Evolutionary conservation across 2,113 vertebrate genomes (phyloP).

Genomic region (Clarias magur): DNA sequence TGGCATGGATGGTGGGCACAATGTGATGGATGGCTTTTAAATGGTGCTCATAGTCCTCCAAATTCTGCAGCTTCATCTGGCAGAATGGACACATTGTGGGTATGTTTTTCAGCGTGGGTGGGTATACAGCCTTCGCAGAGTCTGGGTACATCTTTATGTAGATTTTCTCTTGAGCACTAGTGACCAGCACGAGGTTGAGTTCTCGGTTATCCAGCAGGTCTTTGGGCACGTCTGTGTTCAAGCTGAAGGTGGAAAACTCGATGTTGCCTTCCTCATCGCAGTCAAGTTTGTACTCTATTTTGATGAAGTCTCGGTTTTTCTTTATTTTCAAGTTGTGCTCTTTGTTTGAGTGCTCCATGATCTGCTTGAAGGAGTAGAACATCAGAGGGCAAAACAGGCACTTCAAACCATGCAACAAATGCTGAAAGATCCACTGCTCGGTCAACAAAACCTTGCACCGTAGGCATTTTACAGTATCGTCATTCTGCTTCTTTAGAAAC

Average conservation of each 20-base stretch:
- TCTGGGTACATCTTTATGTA: constrained; percentile 80
- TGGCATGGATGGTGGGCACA: constrained; percentile 81
- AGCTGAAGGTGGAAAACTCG: constrained; percentile 78
- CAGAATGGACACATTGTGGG: constrained; percentile 81
- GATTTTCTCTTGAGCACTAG: constrained; percentile 72
- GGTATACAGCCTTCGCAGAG: constrained; percentile 49
- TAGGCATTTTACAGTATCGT: constrained; percentile 74
- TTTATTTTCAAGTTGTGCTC: constrained; percentile 74
- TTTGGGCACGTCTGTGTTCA: constrained; percentile 73
- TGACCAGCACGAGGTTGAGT: constrained; percentile 79
- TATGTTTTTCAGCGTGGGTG: constrained; percentile 41
- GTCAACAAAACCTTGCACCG: constrained; percentile 77
- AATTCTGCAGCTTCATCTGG: constrained; percentile 67
- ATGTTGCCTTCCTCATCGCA: constrained; percentile 74
- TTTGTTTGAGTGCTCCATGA: constrained; percentile 75
- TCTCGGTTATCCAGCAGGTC: constrained; percentile 79
- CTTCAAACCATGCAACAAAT: constrained; percentile 81
- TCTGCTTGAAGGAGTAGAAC: constrained; percentile 79
- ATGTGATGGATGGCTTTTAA: constrained; percentile 83
- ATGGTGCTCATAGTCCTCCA: constrained; percentile 77
- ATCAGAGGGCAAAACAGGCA: constrained; percentile 82
- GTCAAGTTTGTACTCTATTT: constrained; percentile 74
- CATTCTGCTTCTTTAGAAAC: constrained; percentile 78
- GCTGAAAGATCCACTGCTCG: constrained; percentile 79
- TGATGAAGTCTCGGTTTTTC: constrained; percentile 73